Conservation (phyloP, 1,140 invertebrate species). For the Aporrectodea caliginosa region DNA sequence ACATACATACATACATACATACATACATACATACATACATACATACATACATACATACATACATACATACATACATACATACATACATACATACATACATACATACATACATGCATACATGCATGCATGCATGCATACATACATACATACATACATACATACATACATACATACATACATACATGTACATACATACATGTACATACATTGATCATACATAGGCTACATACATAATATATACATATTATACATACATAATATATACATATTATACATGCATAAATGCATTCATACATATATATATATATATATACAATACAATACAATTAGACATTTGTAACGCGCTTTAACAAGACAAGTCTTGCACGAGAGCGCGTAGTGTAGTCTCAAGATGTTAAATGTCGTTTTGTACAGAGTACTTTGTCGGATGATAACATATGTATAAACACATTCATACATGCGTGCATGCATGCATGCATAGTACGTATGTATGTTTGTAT, state of each 20-base stretch:
- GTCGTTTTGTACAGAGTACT: too few relatives aligned
- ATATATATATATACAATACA: too few relatives aligned
- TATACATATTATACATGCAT: background rate
- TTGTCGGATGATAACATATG: too few relatives aligned
- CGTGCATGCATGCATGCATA: too few relatives aligned
- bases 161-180: background rate
- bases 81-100: background rate
- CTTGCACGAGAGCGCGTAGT: too few relatives aligned
- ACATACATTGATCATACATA: background rate
- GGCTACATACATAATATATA: background rate
- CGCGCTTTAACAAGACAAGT: too few relatives aligned
- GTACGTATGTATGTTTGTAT: too few relatives aligned
- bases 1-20: background rate
- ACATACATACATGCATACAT: background rate
- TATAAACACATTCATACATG: too few relatives aligned
- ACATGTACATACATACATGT: background rate
- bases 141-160: background rate
- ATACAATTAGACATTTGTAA: too few relatives aligned
- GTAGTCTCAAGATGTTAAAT: too few relatives aligned
- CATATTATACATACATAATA: background rate
- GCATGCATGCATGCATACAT: background rate
- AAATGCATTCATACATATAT: too few relatives aligned
- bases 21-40: background rate
- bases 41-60: background rate
- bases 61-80: background rate